Conservation (phyloP, 2,113 vertebrate genomes). For the Onychostruthus taczanowskii region DNA sequence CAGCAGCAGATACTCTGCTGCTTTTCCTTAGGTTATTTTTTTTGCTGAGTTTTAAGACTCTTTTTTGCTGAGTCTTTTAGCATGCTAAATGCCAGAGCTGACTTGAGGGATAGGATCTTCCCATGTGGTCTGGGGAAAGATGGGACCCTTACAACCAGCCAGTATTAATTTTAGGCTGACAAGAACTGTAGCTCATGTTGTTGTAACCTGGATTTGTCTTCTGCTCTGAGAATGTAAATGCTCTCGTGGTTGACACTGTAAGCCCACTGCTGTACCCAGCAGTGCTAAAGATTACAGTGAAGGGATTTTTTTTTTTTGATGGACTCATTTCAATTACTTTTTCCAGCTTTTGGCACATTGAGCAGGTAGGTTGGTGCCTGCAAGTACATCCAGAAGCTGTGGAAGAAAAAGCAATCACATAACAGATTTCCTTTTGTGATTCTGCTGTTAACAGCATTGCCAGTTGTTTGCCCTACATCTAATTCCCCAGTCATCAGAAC, state of each 20-base stretch:
- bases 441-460: background rate
- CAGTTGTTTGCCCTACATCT: background rate
- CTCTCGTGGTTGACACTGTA: background rate
- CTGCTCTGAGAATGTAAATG: background rate
- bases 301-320: background rate
- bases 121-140: background rate
- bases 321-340: background rate
- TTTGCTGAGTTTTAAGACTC: conserved; percentile 34
- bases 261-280: background rate
- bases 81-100: background rate
- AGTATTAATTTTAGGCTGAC: background rate
- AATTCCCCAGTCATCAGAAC: background rate
- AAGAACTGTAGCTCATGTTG: background rate
- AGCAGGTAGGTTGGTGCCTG: background rate
- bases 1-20: background rate
- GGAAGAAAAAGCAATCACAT: background rate
- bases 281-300: background rate
- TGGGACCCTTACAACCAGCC: background rate
- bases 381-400: background rate
- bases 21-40: background rate
- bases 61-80: conserved; percentile 9
- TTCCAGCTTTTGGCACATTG: background rate
- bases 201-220: background rate
- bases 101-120: background rate
- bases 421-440: background rate